Evolutionary conservation across 1,140 invertebrate species (phyloP).

Genomic region (Amyelois transitella): DNA sequence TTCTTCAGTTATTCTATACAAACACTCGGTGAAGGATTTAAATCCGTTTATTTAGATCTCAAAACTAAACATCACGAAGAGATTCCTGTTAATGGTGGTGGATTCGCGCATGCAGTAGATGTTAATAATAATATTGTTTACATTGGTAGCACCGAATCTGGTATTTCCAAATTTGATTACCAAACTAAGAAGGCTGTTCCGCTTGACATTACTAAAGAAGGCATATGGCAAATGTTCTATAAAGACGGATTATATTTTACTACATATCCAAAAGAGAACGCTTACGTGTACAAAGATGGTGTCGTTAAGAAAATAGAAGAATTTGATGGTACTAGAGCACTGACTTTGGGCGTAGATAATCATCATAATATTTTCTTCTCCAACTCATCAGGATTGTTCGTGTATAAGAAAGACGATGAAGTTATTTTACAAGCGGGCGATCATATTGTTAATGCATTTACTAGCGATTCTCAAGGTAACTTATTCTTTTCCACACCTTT

Average conservation of each 20-base stretch:
- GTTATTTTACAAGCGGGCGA: not conserved
- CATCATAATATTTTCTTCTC: not conserved
- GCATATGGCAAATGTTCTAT: conserved; percentile 3
- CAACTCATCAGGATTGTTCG: not conserved
- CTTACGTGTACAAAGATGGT: conserved; percentile 2
- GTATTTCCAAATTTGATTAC: not conserved
- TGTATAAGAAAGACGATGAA: not conserved
- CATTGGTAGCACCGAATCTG: not conserved
- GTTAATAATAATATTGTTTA: not conserved
- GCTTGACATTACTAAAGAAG: not conserved
- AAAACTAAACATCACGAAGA: not conserved
- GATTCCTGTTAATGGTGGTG: not conserved
- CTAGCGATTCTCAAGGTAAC: not conserved
- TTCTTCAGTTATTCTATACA: not conserved
- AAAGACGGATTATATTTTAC: conserved; percentile 1
- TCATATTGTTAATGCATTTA: not conserved
- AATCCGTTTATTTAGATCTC: not conserved
- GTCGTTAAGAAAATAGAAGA: not conserved
- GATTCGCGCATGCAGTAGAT: conserved; percentile 1
- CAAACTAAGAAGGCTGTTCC: not conserved
- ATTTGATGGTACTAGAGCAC: not conserved
- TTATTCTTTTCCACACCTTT: not conserved
- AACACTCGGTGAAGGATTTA: not conserved
- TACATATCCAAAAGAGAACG: not conserved
- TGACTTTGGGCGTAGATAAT: not conserved